A percentile compares a stretch with the other conserved stretches of the same genome.
Evolutionary conservation across 2,113 vertebrate species (phyloP).

Genomic region (Lepisosteus oculatus): DNA sequence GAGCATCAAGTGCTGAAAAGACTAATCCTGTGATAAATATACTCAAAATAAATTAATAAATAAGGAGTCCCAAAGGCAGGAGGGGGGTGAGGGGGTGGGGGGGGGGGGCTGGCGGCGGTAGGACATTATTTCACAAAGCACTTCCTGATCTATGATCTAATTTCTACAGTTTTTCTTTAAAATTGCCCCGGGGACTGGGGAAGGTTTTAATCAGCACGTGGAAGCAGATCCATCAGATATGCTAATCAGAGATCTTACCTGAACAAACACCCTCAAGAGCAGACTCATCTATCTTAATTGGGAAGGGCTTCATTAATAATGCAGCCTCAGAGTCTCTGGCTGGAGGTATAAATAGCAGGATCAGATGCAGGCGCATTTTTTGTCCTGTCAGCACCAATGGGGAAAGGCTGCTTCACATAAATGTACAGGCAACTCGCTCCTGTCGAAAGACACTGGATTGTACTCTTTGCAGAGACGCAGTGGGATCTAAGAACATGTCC

Average conservation of each 20-base stretch:
- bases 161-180: constrained; percentile 35
- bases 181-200: constrained; percentile 31
- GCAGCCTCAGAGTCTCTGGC: constrained; percentile 51
- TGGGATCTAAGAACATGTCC: background rate
- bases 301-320: constrained; percentile 70
- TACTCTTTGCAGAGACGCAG: background rate
- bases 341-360: constrained; percentile 53
- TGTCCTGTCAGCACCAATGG: constrained; percentile 18
- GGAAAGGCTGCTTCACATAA: constrained; percentile 3
- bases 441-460: background rate
- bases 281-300: constrained; percentile 66
- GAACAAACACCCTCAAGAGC: constrained; percentile 69
- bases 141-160: constrained; percentile 22
- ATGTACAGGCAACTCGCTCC: background rate
- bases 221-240: constrained; percentile 65
- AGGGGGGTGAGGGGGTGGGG: background rate
- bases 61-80: constrained; percentile 31
- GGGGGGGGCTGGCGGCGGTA: background rate
- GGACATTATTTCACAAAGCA: background rate
- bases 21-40: constrained; percentile 62
- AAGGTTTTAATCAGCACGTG: constrained; percentile 57
- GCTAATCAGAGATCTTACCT: constrained; percentile 67
- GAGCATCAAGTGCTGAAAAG: constrained; percentile 41
- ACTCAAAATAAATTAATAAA: constrained; percentile 64
- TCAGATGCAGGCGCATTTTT: constrained; percentile 46